Base-by-base conservation (phyloP, 1,140 invertebrate genomes). In the Oscheius sp. region DNA sequence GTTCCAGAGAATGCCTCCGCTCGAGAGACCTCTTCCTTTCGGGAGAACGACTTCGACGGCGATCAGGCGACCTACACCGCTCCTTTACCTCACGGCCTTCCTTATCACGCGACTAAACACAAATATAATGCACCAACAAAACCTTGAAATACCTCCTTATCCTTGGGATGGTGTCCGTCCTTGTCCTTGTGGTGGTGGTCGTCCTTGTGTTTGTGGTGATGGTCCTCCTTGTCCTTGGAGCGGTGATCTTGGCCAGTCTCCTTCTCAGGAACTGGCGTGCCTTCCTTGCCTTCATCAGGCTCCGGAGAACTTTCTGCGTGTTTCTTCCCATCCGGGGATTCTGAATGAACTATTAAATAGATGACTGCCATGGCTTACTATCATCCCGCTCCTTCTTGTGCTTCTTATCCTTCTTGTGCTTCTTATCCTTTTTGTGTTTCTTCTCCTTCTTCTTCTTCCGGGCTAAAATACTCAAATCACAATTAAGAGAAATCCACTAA, bases 371-470 rank as follows among this genome's bases (percentile, higher is more conserved):
- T 4, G 7, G 28, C 31, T 32, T 63, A 36, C 61, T 32, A 0
- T 34, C 32, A 0, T 63, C 61, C 7, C 61, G 10, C 7, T 63
- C 61, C 29, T 26, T 63, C 31, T 63, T 63, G 31, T 63, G 61
- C 31, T 63, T 63, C 29, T 63, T 63, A 13, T 63, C 61, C 61
- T 63, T 63, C 29, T 63, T 63, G 31, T 63, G 61, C 61, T 63
- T 63, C 31, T 55, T 55, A 7, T 55, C 49, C 49, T 63, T 63
- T 63, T 63, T 63, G 31, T 63, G 61, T 26, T 63, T 63, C 31
- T 63, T 63, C 61, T 63, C 36, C 35, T 63, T 63, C 61, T 63
- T 63, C 61, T 34, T 63, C 61, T 63, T 63, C 13, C 26, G 10
- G 7, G 18, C 61, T 63, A 32, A 63, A 63, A 63, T 35, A 63